Evolutionary conservation across 2,888 invertebrate genomes (phyloP), one percentile per base, ranked within the genome.

Genomic region (Acrobasis repandana): DNA sequence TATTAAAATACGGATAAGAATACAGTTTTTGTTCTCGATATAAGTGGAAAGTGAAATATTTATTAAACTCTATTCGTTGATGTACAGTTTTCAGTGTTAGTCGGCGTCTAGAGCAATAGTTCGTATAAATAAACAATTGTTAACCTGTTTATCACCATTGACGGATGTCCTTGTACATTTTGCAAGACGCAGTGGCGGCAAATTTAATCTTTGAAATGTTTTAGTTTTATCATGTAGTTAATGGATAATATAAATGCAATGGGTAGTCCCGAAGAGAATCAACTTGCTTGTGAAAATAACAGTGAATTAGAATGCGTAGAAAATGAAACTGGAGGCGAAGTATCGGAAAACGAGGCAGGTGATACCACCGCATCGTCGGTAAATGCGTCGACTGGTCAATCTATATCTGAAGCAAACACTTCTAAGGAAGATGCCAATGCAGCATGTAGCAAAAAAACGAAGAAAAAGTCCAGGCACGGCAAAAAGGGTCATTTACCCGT

Each of bases 91-190:
- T 59, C 50, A 56, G 49, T 64, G 43, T 65, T 62, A 62, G 61
- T 50, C 63, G 59, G 63, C 65, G 65, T 57, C 48, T 65, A 64
- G 57, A 61, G 64, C 61, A 62, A 67, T 60, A 69, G 49, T 61
- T 71, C 72, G 65, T 70, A 74, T 71, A 74, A 79, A 79, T 80
- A 82, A 80, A 84, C 79, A 82, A 80, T 86, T 86, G 82, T 77
- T 86, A 87, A 86, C 88, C 90, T 90, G 90, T 90, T 90, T 91
- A 90, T 84, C 88, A 83, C 85, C 77, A 85, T 88, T 90, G 90
- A 89, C 91, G 88, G 90, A 90, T 89, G 89, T 88, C 89, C 89
- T 89, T 90, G 88, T 88, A 82, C 82, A 85, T 86, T 88, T 90
- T 85, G 86, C 86, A 85, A 88, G 81, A 85, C 77, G 72, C 71